Conservation (phyloP, 2,797 vertebrate genomes). For the Propithecus deckenii region DNA sequence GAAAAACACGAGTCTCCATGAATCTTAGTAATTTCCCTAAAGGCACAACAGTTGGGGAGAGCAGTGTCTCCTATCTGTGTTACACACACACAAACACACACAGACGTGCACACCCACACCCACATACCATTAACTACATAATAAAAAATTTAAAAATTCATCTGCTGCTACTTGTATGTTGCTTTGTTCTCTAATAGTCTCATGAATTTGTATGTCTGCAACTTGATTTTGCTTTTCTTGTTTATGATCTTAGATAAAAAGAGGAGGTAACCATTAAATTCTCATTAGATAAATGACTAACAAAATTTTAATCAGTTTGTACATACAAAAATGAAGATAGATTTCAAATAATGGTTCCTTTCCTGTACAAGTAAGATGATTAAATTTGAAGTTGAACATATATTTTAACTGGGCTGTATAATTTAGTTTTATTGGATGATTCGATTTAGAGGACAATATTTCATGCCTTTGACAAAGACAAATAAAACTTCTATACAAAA, state of each 20-base stretch:
- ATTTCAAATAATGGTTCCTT: slow-evolving; percentile 46
- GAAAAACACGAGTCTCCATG: neutral
- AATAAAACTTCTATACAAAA: neutral
- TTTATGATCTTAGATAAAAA: slow-evolving; percentile 43
- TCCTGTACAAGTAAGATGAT: neutral
- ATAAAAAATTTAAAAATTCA: neutral
- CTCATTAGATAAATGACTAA: slow-evolving; percentile 58
- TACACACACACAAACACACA: neutral
- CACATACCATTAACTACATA: neutral
- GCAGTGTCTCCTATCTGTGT: neutral
- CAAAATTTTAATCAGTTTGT: slow-evolving; percentile 54
- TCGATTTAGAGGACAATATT: slow-evolving; percentile 56
- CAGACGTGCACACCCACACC: neutral
- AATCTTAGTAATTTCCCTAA: neutral
- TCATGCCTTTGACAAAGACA: slow-evolving; percentile 49
- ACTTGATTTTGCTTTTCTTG: slow-evolving; percentile 20
- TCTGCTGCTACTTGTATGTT: neutral
- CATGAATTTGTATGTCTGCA: neutral
- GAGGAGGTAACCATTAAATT: slow-evolving; percentile 21
- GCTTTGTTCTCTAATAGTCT: slow-evolving; percentile 13
- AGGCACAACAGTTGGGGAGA: neutral
- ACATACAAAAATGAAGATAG: slow-evolving; percentile 10
- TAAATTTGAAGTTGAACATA: slow-evolving; percentile 19
- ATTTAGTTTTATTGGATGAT: slow-evolving; percentile 63
- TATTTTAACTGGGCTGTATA: slow-evolving; percentile 50